Base-by-base conservation (phyloP, 2,797 vertebrate genomes). In the Pseudomugil tenellus region DNA sequence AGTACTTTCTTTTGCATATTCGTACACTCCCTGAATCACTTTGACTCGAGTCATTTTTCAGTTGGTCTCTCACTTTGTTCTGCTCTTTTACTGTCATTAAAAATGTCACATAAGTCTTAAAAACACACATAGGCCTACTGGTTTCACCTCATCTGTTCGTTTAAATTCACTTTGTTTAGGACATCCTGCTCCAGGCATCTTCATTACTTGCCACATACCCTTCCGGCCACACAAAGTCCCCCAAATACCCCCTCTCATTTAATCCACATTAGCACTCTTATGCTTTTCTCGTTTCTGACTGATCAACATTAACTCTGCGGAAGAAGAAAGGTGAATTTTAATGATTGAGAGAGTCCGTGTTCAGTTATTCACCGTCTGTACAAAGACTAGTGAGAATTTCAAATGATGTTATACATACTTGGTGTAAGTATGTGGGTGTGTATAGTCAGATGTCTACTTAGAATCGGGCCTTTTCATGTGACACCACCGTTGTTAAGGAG, bases 171-270 rank as follows among this genome's bases (percentile, higher is more conserved):
- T 63, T 78, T 31, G 58, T 66, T 67, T n/a, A 58, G 34, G 58
- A 79, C 65, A 43, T 82, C 69, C 55, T 67, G 81, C 74, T 72
- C 49, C 25, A 34, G 43, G 31, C 21, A 0, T 46, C 67, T 67
- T 63, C 63, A 55, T 70, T 6, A 6, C 32, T 29, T 23, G 19
- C 4, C 64, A 51, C 12, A 60, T 32, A 12, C 31, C 26, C 41
- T 28, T 59, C 49, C 31, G 29, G 23, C n/a, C 12, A 12, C 46
- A 1, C 49, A 26, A 51, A 51, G 49, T n/a, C 23, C 13, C 25
- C 23, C 7, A 16, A 28, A 52, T 52, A 4, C 10, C 48, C 11
- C 21, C 67, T 72, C 81, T 41, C 16, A 77, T 54, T 21, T 80
- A 64, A 71, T 79, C 46, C 56, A 60, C 23, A 78, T 81, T 52